phyloP scores from a whole-genome alignment of 2,797 vertebrate genomes.

The Mormyrops boulengeri region DNA sequence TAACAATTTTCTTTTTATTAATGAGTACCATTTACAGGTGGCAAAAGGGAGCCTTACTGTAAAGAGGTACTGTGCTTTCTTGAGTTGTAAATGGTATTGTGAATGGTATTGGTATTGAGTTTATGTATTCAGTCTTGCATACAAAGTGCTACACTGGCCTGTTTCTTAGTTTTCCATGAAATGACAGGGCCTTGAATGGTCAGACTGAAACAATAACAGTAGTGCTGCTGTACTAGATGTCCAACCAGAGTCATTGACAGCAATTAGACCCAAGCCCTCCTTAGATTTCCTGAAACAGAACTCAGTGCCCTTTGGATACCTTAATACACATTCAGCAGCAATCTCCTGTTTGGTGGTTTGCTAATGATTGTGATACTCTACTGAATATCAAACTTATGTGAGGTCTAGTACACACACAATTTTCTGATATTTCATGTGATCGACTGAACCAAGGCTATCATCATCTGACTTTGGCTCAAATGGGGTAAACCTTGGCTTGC shows the following conservation, averaged over 20 bases:
- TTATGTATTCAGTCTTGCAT: not conserved
- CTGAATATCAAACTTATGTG: not conserved
- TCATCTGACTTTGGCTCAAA: not conserved
- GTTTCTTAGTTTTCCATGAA: not conserved
- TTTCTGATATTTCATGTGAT: not conserved
- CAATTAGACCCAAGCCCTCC: not conserved
- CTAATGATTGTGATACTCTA: not conserved
- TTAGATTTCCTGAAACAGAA: not conserved
- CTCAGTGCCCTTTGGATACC: not conserved
- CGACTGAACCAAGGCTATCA: not conserved
- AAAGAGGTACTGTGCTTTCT: not conserved
- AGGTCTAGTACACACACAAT: not conserved
- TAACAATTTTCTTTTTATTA: not conserved
- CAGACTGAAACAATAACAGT: slow-evolving; percentile 1
- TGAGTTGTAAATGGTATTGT: not conserved
- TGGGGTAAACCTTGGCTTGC: not conserved
- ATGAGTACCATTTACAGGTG: not conserved
- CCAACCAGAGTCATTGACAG: not conserved
- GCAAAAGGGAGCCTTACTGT: too few species aligned
- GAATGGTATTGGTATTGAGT: too few species aligned
- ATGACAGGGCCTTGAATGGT: not conserved
- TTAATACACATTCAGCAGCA: not conserved
- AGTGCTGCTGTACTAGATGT: not conserved
- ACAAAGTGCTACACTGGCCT: not conserved
- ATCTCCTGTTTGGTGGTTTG: not conserved